Conservation (phyloP, 2,797 vertebrate species). For the Dromococcyx pavoninus region DNA sequence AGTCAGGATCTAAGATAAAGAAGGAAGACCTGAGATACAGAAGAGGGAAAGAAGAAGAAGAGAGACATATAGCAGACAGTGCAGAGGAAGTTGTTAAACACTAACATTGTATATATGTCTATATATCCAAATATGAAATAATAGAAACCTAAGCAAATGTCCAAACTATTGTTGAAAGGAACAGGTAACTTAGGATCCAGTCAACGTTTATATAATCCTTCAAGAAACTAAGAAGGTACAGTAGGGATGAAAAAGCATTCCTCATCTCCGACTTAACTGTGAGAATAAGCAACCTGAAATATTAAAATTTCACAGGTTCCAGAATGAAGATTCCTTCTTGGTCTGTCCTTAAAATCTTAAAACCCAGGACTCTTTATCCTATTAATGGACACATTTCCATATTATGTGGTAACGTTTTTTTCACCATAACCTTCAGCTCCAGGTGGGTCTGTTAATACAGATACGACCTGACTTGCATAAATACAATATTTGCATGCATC, state of each 20-base stretch:
- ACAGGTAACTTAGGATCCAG: neutral
- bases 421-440: neutral
- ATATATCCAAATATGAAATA: neutral
- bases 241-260: neutral
- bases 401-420: neutral
- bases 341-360: neutral
- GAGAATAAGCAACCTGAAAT: neutral
- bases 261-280: neutral
- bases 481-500: neutral
- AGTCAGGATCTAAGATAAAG: conserved; percentile 59
- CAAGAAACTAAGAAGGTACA: neutral
- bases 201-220: neutral
- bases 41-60: conserved; percentile 29
- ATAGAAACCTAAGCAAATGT: neutral
- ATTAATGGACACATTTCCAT: neutral
- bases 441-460: neutral
- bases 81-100: neutral
- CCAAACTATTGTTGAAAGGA: neutral
- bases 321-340: conserved; percentile 1
- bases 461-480: neutral
- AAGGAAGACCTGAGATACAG: conserved; percentile 55
- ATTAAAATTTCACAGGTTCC: conserved; percentile 1
- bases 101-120: neutral
- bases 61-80: conserved; percentile 18
- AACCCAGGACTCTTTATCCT: neutral